These are phyloP conservation scores for Sapajus apella DNA, from an alignment of 2,113 vertebrate genomes.

Conservation along the genomic window DNA sequence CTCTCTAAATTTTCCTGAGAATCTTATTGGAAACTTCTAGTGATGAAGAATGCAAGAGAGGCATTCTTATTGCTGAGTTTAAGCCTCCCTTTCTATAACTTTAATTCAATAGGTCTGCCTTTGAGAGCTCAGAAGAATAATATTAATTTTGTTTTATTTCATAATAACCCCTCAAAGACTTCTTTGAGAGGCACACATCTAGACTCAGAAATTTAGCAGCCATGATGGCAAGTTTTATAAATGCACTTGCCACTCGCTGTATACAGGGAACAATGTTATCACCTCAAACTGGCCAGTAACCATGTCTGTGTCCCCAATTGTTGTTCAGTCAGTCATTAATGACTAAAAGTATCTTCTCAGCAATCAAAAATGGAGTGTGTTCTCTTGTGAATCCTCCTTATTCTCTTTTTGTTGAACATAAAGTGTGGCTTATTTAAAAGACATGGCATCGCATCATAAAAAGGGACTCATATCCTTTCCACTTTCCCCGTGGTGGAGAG, in stretches of 20 bases:
- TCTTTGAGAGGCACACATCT: background rate
- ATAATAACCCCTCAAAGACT: background rate
- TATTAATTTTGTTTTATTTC: background rate
- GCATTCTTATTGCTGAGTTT: background rate
- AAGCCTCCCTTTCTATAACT: background rate
- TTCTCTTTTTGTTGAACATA: background rate
- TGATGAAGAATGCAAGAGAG: background rate
- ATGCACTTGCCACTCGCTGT: background rate
- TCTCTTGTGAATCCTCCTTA: background rate
- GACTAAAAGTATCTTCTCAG: background rate
- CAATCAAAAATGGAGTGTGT: background rate
- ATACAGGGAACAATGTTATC: background rate
- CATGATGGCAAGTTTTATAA: background rate
- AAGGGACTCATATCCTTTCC: background rate
- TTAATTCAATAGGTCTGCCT: background rate
- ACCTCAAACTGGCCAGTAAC: background rate
- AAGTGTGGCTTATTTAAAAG: background rate
- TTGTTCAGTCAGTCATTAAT: background rate
- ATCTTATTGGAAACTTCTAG: background rate
- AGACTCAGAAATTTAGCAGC: background rate
- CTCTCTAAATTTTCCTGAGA: background rate
- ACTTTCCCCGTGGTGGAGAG: background rate
- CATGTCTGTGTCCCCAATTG: background rate
- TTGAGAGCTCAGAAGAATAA: background rate
- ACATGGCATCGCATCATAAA: background rate